Evolutionary conservation across 2,797 vertebrate species (phyloP).

Genomic region (Oryzias sinensis): DNA sequence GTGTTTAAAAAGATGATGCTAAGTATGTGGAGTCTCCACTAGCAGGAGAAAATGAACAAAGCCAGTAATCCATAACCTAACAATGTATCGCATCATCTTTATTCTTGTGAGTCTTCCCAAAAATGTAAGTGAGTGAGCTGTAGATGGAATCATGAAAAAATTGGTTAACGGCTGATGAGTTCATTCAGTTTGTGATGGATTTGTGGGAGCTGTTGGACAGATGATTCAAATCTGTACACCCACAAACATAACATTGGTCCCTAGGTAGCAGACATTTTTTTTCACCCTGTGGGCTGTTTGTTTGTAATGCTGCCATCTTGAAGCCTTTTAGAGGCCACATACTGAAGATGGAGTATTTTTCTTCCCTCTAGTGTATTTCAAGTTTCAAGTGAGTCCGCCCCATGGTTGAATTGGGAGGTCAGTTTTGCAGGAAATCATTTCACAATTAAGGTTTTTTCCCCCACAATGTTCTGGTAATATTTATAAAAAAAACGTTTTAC

Average conservation of each 20-base stretch:
- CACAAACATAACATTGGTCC: conserved; percentile 28
- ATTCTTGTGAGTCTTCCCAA: neutral
- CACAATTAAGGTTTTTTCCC: conserved; percentile 3
- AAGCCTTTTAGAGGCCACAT: conserved; percentile 23
- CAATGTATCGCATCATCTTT: no score
- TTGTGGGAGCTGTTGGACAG: conserved; percentile 17
- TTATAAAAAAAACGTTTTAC: neutral
- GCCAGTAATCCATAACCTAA: no score
- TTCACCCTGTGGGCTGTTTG: conserved; percentile 50
- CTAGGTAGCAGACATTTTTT: conserved; percentile 28
- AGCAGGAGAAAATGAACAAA: no score
- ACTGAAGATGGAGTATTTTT: conserved; percentile 25
- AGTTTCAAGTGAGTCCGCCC: conserved; percentile 20
- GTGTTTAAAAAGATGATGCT: no score
- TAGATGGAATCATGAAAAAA: conserved; percentile 12
- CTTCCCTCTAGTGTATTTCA: conserved; percentile 12
- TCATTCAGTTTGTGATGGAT: neutral
- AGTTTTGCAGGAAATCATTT: conserved; percentile 4
- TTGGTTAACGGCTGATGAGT: conserved; percentile 7
- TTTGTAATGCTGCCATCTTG: conserved; percentile 42
- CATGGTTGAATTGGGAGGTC: neutral
- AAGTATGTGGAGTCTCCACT: no score
- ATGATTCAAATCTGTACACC: conserved; percentile 30
- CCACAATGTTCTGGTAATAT: neutral
- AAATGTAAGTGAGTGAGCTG: neutral